phyloP scores from a whole-genome alignment of 2,113 vertebrate genomes.

The Galeopterus variegatus region DNA sequence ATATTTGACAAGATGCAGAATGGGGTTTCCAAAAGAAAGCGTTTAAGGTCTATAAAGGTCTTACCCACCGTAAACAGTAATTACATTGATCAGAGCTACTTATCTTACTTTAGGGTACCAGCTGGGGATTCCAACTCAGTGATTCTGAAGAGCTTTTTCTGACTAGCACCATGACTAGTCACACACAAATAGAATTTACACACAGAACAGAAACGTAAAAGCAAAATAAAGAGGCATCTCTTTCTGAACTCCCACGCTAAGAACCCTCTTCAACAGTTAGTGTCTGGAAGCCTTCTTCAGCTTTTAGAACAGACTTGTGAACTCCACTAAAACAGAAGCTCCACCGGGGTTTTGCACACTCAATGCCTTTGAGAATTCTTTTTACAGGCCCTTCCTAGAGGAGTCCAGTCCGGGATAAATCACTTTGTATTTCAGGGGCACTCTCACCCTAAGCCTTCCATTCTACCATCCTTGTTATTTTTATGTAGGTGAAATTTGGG shows the following conservation, averaged over 20 bases:
- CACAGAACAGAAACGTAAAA: slow-evolving; percentile 2
- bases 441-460: neutral
- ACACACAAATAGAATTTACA: slow-evolving; percentile 39
- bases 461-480: neutral
- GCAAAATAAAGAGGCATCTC: neutral
- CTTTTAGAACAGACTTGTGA: slow-evolving; percentile 28
- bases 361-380: neutral
- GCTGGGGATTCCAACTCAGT: neutral
- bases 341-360: neutral
- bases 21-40: neutral
- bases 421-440: neutral
- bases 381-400: neutral
- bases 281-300: neutral
- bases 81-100: neutral
- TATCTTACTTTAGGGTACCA: neutral
- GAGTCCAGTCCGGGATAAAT: neutral
- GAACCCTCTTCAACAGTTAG: neutral
- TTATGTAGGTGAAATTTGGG: neutral
- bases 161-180: slow-evolving; percentile 15
- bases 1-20: neutral
- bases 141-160: slow-evolving; percentile 49
- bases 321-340: neutral
- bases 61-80: too few relatives aligned
- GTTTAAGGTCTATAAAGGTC: neutral
- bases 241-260: neutral